Percentiles rank a stretch among this genome's conserved stretches.
Conservation (phyloP, 2,113 vertebrate species). For the Paedocypris sp. region DNA sequence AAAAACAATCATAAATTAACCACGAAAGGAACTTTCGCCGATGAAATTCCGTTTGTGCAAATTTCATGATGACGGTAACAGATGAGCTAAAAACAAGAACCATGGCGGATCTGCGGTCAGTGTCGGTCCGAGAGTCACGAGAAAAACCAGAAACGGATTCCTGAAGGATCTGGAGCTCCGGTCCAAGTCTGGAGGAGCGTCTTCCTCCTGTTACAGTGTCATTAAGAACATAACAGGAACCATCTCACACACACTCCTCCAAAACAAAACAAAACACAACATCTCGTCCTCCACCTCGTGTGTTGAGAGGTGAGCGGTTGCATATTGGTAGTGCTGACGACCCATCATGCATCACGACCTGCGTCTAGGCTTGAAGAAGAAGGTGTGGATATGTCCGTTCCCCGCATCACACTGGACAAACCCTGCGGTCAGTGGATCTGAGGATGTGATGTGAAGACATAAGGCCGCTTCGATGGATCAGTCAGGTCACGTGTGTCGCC, state of each 20-base stretch:
- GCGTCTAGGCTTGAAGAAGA: too few relatives aligned
- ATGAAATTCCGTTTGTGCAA: constrained; percentile 52
- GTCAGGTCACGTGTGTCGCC: constrained; percentile 9
- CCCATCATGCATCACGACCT: neutral
- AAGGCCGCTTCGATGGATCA: constrained; percentile 78
- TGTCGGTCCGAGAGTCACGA: too few relatives aligned
- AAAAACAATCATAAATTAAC: constrained; percentile 64
- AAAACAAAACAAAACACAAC: neutral
- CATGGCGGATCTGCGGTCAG: too few relatives aligned
- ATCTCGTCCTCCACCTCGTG: neutral
- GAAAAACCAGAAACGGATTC: neutral
- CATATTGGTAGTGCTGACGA: constrained; percentile 46
- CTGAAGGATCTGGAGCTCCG: neutral
- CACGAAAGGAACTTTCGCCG: constrained; percentile 54
- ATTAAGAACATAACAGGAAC: constrained; percentile 13
- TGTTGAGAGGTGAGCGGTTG: constrained; percentile 42
- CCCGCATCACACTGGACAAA: constrained; percentile 20
- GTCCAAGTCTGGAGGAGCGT: constrained; percentile 3
- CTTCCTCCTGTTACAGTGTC: constrained; percentile 2
- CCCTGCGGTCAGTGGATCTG: neutral
- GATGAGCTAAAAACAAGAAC: constrained; percentile 40
- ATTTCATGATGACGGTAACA: constrained; percentile 43
- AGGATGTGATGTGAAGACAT: constrained; percentile 56
- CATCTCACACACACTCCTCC: constrained; percentile 8
- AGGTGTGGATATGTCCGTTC: constrained; percentile 28